phyloP scores from a whole-genome alignment of 2,113 vertebrate genomes.

The Chlorocebus sabaeus region DNA sequence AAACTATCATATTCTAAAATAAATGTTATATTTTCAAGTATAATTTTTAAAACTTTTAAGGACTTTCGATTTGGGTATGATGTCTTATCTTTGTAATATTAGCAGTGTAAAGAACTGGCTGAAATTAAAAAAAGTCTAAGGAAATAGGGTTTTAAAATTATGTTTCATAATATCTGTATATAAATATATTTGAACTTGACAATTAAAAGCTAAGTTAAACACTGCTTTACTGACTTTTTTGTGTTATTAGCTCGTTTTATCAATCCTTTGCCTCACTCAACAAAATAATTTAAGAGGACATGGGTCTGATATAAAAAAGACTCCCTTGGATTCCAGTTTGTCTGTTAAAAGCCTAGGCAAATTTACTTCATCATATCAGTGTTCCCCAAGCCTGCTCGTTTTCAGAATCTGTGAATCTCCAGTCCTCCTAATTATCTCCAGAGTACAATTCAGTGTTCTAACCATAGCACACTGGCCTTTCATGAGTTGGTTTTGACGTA shows the following conservation, averaged over 20 bases:
- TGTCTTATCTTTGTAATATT: neutral
- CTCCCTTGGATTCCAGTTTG: neutral
- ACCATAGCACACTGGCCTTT: neutral
- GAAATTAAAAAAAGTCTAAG: neutral
- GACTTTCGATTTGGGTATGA: neutral
- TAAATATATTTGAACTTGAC: neutral
- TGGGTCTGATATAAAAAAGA: neutral
- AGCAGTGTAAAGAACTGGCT: neutral
- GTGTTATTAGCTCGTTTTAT: neutral
- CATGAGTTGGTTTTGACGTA: neutral
- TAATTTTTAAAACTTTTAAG: neutral
- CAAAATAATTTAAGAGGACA: neutral
- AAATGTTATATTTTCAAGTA: neutral
- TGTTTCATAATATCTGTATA: neutral
- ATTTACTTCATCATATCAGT: neutral
- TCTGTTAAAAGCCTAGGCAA: neutral
- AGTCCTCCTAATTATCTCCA: neutral
- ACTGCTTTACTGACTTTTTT: neutral
- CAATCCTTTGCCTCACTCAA: neutral
- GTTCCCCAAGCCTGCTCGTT: neutral
- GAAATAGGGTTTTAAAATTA: neutral
- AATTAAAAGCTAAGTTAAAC: neutral
- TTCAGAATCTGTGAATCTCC: slow-evolving; percentile 1
- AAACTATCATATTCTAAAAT: neutral
- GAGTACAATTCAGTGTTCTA: neutral